phyloP scores from a whole-genome alignment of 1,140 invertebrate species.

The Polypedilum pembai region DNA sequence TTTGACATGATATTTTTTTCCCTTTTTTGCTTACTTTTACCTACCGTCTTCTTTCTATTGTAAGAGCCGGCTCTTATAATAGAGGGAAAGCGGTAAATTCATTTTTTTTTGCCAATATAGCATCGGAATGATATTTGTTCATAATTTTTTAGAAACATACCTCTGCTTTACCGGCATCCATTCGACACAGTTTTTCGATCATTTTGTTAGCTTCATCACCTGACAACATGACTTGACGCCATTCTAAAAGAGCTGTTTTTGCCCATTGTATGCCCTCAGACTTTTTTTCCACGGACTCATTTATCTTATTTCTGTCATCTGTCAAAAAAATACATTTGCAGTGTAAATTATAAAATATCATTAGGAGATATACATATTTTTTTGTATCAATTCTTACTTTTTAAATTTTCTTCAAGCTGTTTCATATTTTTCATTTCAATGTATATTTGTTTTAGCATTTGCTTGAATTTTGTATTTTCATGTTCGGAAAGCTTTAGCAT shows the following conservation, averaged over 20 bases:
- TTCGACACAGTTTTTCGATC: constrained; percentile 50
- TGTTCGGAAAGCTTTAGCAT: constrained; percentile 45
- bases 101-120: too few species aligned
- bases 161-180: constrained; percentile 50
- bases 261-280: constrained; percentile 51
- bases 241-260: constrained; percentile 48
- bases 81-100: too few species aligned
- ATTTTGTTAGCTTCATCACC: constrained; percentile 51
- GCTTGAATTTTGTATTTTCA: constrained; percentile 44
- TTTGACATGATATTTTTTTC: too few species aligned
- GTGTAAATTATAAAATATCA: neutral
- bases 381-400: constrained; percentile 34
- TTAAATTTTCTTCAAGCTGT: constrained; percentile 34
- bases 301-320: constrained; percentile 38
- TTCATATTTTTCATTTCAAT: constrained; percentile 43
- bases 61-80: too few species aligned
- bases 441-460: constrained; percentile 42
- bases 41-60: too few species aligned
- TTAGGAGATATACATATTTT: constrained; percentile 32
- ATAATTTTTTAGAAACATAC: too few species aligned
- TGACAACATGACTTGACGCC: constrained; percentile 51
- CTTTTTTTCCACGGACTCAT: constrained; percentile 46
- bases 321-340: constrained; percentile 31
- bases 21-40: too few species aligned
- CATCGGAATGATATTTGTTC: too few species aligned